These are phyloP conservation scores for Strix occidentalis DNA, from an alignment of 2,797 vertebrate species.

Conservation along the genomic window DNA sequence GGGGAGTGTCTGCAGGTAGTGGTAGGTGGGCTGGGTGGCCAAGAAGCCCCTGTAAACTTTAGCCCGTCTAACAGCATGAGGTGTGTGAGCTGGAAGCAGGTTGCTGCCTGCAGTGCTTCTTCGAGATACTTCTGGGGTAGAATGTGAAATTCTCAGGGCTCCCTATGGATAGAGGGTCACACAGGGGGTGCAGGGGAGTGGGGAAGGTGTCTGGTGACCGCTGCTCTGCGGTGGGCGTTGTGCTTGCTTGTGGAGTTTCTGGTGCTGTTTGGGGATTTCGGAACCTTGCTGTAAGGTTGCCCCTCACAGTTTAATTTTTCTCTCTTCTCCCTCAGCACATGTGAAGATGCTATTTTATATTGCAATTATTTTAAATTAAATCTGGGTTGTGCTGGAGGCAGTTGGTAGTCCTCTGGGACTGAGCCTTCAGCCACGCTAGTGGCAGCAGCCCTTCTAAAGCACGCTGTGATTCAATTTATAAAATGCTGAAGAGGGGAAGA, in stretches of 20 bases:
- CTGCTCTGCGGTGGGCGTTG: background rate
- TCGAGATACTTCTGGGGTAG: background rate
- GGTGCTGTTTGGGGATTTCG: constrained; percentile 56
- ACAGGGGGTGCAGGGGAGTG: background rate
- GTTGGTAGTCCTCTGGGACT: constrained; percentile 38
- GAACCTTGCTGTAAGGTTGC: constrained; percentile 40
- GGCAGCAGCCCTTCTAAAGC: constrained; percentile 20
- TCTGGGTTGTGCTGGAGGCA: constrained; percentile 60
- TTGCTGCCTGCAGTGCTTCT: background rate
- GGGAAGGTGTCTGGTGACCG: background rate
- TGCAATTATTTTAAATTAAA: constrained; percentile 72
- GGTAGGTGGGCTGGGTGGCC: background rate
- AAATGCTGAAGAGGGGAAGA: background rate
- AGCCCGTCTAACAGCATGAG: background rate
- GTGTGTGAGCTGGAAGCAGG: background rate
- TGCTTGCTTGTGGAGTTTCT: background rate
- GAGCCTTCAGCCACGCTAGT: constrained; percentile 30
- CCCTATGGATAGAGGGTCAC: background rate
- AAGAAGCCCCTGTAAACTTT: background rate
- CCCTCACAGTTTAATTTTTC: constrained; percentile 69
- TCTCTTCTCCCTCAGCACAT: constrained; percentile 59
- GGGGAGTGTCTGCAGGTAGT: background rate
- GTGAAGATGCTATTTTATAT: constrained; percentile 52
- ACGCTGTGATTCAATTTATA: background rate
- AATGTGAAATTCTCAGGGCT: background rate